Percentiles rank a stretch among this genome's conserved stretches.
Evolutionary conservation across 2,797 vertebrate species (phyloP).

Genomic region (Tarsius wallacei): DNA sequence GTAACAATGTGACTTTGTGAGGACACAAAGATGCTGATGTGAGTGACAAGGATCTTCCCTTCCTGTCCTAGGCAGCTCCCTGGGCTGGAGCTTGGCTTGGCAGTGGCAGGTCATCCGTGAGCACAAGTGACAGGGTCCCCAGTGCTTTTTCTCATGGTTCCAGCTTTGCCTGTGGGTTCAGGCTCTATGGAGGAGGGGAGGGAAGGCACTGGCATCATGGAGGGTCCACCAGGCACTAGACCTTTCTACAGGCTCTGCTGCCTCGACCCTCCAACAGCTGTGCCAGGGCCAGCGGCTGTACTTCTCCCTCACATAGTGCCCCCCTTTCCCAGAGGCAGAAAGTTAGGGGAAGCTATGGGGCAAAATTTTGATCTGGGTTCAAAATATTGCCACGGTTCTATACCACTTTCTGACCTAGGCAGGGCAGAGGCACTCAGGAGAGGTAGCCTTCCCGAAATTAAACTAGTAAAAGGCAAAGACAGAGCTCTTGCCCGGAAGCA

Average conservation of each 20-base stretch:
- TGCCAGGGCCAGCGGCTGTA: not conserved
- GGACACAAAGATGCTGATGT: not conserved
- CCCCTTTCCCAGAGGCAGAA: not conserved
- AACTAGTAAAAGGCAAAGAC: not conserved
- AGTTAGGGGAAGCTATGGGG: not conserved
- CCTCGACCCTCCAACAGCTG: not conserved
- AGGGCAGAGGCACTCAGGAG: not conserved
- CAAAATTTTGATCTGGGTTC: not conserved
- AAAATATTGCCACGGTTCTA: not conserved
- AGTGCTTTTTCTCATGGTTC: not conserved
- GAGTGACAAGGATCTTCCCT: not conserved
- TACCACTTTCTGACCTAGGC: not conserved
- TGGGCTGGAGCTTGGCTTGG: accelerated
- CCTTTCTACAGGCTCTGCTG: not conserved
- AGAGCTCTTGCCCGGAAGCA: not conserved
- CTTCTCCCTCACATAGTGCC: accelerated
- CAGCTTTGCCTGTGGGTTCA: not conserved
- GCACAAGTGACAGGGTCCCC: too few species aligned
- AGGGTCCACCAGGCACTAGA: not conserved
- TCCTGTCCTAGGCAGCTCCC: not conserved
- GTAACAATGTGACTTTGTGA: not conserved
- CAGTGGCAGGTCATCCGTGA: accelerated
- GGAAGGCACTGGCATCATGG: not conserved
- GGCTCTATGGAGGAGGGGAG: accelerated
- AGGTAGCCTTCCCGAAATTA: not conserved